Base-by-base conservation (phyloP, 23 tunicate genomes). In the Oikopleura dioica region DNA sequence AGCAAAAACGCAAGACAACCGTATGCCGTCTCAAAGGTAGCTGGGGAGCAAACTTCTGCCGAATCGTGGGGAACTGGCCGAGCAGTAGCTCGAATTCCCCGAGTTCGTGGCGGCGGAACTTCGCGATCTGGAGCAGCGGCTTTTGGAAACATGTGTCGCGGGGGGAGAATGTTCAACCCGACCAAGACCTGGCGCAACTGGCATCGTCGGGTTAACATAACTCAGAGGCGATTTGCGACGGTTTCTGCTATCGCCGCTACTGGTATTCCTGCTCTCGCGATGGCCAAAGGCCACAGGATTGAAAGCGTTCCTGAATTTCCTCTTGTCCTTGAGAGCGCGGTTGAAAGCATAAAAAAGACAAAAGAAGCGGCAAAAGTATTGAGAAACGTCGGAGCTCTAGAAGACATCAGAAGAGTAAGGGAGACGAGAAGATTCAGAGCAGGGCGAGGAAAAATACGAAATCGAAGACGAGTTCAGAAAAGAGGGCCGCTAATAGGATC, bases 51-150 rank as follows among this genome's bases (percentile, higher is more conserved):
- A 79, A 91, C 97, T 0, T 82, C 87, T 85, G 97, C 97, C 23
- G 97, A 85, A 59, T 85, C 92, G 63, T 91, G 97, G 97, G 97
- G 97, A 32, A 91, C 97, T 80, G 97, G 97, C 1, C 87, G 97
- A 21, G 97, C 97, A 78, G 97, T 91, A 28, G 92, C 97, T 68
- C 87, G 97, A 76, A 91, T 91, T 78, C 97, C 97, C 4, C 83
- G 97, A 76, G 97, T 91, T 0, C 81, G 97, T 59, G 97, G 97
- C 77, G 97, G 97, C 35, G 97, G 97, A 36, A 91, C 97, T 21
- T 89, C 85, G 67, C 87, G 97, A 38, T 91, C 97, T 21, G 97
- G 97, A 35, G 92, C 85, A 68, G 97, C 87, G 37, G 97, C 97
- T 16, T 91, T 91, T 78, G 97, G 97, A 9, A 91, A 91, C 82